These are phyloP conservation scores for Scopus umbretta DNA, from an alignment of 2,113 vertebrate species.

Conservation along the genomic window DNA sequence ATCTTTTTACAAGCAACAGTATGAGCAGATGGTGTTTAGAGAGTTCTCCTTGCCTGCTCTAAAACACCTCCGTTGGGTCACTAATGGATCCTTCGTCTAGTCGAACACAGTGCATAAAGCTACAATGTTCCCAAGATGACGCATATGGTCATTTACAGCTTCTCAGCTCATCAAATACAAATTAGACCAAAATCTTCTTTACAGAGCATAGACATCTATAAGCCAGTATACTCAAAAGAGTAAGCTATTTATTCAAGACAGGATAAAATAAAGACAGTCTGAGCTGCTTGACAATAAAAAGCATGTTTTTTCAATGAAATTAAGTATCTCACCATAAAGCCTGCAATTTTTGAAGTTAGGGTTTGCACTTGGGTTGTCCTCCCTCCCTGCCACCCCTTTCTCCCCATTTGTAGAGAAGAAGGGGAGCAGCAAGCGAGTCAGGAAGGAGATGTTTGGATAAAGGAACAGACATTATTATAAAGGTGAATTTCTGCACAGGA, in stretches of 20 bases:
- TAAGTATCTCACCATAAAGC: not conserved
- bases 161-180: slow-evolving; percentile 51
- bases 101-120: not conserved
- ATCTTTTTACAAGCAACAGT: slow-evolving; percentile 33
- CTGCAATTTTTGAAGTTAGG: not conserved
- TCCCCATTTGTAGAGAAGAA: not conserved
- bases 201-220: not conserved
- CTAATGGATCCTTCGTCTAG: slow-evolving; percentile 16
- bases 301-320: not conserved
- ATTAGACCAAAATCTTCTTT: slow-evolving; percentile 35
- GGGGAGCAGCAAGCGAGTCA: not conserved
- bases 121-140: slow-evolving; percentile 5
- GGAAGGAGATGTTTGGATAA: not conserved
- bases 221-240: not conserved
- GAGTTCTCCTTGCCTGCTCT: slow-evolving; percentile 46
- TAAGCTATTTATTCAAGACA: not conserved
- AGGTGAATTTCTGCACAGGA: not conserved
- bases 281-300: not conserved
- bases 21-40: slow-evolving; percentile 58
- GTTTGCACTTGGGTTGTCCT: not conserved
- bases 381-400: not conserved
- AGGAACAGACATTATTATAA: not conserved
- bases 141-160: slow-evolving; percentile 47
- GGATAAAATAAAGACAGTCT: not conserved
- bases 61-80: slow-evolving; percentile 54